Conservation (phyloP, 2,113 vertebrate species). For the Gavialis gangeticus region DNA sequence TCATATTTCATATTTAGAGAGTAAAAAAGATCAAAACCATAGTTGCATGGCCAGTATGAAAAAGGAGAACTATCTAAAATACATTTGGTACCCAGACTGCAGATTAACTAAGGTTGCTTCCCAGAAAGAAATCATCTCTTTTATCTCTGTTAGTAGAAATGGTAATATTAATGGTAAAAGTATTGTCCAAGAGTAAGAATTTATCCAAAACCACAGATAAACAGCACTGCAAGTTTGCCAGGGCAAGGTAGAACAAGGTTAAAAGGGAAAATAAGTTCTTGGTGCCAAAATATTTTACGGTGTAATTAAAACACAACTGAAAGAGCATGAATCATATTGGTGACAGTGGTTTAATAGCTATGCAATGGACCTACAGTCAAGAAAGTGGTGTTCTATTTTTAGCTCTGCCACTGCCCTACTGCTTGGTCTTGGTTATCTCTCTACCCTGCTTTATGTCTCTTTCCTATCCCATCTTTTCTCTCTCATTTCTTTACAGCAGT, state of each 20-base stretch:
- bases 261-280: not conserved
- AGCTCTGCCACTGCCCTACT: not conserved
- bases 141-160: too few species aligned
- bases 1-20: not conserved
- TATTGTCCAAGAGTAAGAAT: not conserved
- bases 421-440: not conserved
- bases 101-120: conserved; percentile 22
- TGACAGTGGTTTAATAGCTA: rapidly evolving
- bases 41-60: not conserved
- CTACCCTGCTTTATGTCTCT: not conserved
- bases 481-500: not conserved
- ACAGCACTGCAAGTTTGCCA: not conserved
- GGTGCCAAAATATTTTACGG: not conserved
- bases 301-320: not conserved
- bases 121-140: not conserved
- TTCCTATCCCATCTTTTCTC: not conserved
- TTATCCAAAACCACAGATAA: not conserved
- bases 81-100: not conserved
- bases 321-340: not conserved
- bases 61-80: conserved; percentile 9
- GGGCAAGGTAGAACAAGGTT: not conserved
- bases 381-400: rapidly evolving
- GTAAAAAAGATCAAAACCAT: not conserved
- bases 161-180: not conserved
- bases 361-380: rapidly evolving